A percentile compares a stretch with the other conserved stretches of the same genome.
These are phyloP conservation scores for Setipinna tenuifilis DNA, from an alignment of 2,797 vertebrate species.

Conservation along the genomic window DNA sequence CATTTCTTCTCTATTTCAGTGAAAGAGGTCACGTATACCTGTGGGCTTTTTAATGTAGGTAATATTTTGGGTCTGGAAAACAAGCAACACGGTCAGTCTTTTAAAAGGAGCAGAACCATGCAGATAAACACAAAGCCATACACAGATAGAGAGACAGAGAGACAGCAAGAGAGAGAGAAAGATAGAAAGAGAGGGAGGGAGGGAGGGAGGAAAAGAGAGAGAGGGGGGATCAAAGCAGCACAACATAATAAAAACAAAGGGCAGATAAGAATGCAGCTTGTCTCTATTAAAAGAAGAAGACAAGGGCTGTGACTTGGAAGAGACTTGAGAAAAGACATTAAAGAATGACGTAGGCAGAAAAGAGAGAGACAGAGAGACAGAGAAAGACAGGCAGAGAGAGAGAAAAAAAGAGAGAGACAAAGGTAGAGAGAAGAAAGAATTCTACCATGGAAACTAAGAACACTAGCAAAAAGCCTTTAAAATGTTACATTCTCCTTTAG, in stretches of 20 bases:
- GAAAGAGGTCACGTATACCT: neutral
- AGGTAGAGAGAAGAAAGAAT: neutral
- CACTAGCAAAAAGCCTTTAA: neutral
- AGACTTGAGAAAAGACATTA: too few species aligned
- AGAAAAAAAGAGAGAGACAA: neutral
- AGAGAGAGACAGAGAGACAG: too few species aligned
- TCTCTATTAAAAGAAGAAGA: neutral
- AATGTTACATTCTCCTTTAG: neutral
- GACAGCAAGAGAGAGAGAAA: neutral
- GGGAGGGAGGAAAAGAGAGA: neutral
- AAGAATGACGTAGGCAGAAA: too few species aligned
- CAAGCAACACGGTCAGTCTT: neutral
- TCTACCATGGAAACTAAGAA: neutral
- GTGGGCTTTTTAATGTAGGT: neutral
- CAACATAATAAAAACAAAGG: neutral
- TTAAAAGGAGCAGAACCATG: neutral
- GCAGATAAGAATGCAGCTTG: neutral
- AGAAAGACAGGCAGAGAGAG: too few species aligned
- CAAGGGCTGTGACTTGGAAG: neutral
- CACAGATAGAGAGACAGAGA: slow-evolving; percentile 29
- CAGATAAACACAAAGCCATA: slow-evolving; percentile 11
- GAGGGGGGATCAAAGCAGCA: neutral
- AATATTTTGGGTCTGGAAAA: neutral
- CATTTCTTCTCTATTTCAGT: neutral
- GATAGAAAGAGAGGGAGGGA: slow-evolving; percentile 27